Evolutionary conservation across 2,113 vertebrate genomes (phyloP).

Genomic region (Anhinga rufa): DNA sequence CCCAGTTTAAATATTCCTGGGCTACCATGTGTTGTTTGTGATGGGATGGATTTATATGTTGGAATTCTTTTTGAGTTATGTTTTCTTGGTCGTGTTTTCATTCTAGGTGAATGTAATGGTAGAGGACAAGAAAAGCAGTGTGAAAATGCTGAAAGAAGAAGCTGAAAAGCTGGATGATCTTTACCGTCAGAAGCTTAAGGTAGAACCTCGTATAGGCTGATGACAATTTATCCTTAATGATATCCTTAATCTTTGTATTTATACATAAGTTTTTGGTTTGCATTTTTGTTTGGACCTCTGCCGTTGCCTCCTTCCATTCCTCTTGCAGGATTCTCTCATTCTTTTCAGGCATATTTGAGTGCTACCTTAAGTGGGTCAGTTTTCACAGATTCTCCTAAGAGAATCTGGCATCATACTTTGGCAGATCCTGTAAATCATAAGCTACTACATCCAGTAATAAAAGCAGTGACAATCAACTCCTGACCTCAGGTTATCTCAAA

Average conservation of each 20-base stretch:
- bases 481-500: not conserved
- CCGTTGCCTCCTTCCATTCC: not conserved
- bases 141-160: conserved; percentile 71
- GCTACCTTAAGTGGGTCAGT: not conserved
- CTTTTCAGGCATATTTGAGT: not conserved
- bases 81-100: conserved; percentile 1
- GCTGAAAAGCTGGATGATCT: conserved; percentile 75
- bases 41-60: not conserved
- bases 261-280: not conserved
- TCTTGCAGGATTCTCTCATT: not conserved
- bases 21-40: not conserved
- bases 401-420: not conserved
- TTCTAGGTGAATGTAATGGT: conserved; percentile 71
- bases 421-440: not conserved
- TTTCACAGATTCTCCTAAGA: not conserved
- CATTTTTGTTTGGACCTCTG: not conserved
- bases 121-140: conserved; percentile 61
- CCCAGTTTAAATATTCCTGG: not conserved
- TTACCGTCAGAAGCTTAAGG: conserved; percentile 72
- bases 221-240: not conserved
- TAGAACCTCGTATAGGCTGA: not conserved
- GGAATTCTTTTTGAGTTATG: not conserved
- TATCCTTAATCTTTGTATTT: not conserved
- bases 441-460: not conserved
- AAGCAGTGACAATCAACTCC: not conserved